Base-by-base conservation (phyloP, 1,140 invertebrate species). In the Lepidurus couesii region DNA sequence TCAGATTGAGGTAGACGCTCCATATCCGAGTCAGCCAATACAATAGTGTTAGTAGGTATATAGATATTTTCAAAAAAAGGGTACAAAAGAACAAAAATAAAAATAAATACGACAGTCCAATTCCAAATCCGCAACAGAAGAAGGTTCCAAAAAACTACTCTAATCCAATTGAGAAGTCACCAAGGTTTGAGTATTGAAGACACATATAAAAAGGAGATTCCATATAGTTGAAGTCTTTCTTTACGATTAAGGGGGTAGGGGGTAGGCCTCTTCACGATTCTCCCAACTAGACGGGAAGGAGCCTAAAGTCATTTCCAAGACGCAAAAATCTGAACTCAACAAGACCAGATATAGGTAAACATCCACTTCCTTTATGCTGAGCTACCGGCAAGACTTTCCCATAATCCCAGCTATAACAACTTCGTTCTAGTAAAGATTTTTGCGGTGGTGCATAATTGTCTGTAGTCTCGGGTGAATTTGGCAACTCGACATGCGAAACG, bases 201-300 rank as follows among this genome's bases (percentile, higher is more conserved):
- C 53, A 65, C 53, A 65, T 65, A 65, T 21, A 65, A 65, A 34
- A 34, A 34, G 34, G 53, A 65, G 53, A 65, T 65, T 65, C 53
- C 53, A 21, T 21, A 21, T 65, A 65, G 53, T 65, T 65, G 21
- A 65, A 65, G 34, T 34, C 34, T 34, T 34, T 3, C 4, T 34
- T 65, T n/a, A 65, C 8, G 80, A 53, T 75, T 26, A 80, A 73
- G 44, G 73, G 75, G 78, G 77, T 73, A 78, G 78, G 45, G 80
- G 80, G 26, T 75, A 79, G 47, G 77, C 76, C 47, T 76, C 74
- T 45, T 79, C 73, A 43, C 43, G 74, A 42, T 80, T 75, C 53
- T 75, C 53, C 77, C 53, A 65, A 65, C 53, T 65, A 65, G n/a
- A 65, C 6, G 53, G 21, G 53, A 65, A 65, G 13, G 53, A 65